Conservation (phyloP, 2,888 invertebrate genomes). For the Pyrocoelia pectoralis region DNA sequence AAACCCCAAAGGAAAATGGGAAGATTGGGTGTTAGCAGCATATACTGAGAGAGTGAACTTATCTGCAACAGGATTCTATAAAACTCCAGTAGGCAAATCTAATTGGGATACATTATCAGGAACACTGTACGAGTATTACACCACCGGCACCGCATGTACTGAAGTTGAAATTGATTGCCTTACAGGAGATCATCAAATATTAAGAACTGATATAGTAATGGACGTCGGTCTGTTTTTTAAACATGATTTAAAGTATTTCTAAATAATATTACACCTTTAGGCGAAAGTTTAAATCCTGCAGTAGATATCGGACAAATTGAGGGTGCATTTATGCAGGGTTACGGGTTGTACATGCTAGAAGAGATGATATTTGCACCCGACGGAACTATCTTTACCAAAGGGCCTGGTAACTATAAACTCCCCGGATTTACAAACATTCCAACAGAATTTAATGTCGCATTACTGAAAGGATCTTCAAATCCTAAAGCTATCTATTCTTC, state of each 20-base stretch:
- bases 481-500: slow-evolving; percentile 93
- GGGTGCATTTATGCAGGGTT: slow-evolving; percentile 94
- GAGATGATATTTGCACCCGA: slow-evolving; percentile 87
- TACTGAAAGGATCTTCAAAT: slow-evolving; percentile 89
- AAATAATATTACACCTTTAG: slow-evolving; percentile 34
- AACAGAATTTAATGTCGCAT: slow-evolving; percentile 87
- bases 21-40: slow-evolving; percentile 83
- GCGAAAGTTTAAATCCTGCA: slow-evolving; percentile 93
- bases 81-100: slow-evolving; percentile 77
- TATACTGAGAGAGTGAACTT: slow-evolving; percentile 80
- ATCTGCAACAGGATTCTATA: slow-evolving; percentile 85
- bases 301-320: slow-evolving; percentile 98
- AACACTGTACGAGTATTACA: slow-evolving; percentile 81
- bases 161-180: slow-evolving; percentile 94
- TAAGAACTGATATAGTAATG: slow-evolving; percentile 94
- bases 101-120: slow-evolving; percentile 76
- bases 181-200: slow-evolving; percentile 91
- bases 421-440: slow-evolving; percentile 95
- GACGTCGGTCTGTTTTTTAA: slow-evolving; percentile 70
- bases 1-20: slow-evolving; percentile 83
- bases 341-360: slow-evolving; percentile 90
- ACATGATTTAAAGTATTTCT: neutral
- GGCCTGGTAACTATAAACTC: slow-evolving; percentile 94
- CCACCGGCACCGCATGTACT: slow-evolving; percentile 85
- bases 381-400: slow-evolving; percentile 83